These are phyloP conservation scores for Hemistola chrysoprasaria DNA, from an alignment of 2,888 invertebrate genomes.

Conservation along the genomic window DNA sequence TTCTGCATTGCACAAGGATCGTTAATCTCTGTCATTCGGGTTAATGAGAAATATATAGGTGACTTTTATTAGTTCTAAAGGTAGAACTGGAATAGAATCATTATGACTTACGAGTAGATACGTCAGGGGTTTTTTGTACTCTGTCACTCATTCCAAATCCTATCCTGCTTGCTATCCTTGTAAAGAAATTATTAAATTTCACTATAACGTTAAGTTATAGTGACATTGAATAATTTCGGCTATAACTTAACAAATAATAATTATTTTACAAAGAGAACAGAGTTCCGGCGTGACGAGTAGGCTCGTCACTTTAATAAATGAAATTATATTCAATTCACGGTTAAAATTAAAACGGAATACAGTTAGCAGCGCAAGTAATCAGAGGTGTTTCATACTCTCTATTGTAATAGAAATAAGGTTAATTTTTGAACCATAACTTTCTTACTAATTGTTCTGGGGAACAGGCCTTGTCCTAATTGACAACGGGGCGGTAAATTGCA, in stretches of 20 bases:
- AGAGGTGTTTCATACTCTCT: constrained; percentile 5
- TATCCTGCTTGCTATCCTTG: no score
- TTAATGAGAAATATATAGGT: constrained; percentile 25
- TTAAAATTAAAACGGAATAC: constrained; percentile 26
- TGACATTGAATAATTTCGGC: no score
- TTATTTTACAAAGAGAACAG: no score
- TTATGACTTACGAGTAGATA: no score
- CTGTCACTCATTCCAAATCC: no score
- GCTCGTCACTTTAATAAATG: constrained; percentile 25
- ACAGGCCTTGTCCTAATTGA: constrained; percentile 30
- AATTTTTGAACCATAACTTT: constrained; percentile 10
- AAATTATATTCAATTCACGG: constrained; percentile 24
- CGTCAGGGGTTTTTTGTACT: no score
- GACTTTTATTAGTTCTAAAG: no score
- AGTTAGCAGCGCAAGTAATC: constrained; percentile 6
- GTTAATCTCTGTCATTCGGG: constrained; percentile 45
- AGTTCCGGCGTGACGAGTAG: no score
- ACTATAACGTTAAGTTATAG: no score
- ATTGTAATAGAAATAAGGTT: constrained; percentile 7
- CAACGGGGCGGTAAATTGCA: constrained; percentile 31
- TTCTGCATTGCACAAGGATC: constrained; percentile 38
- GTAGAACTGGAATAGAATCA: no score
- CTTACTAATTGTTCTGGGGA: constrained; percentile 18
- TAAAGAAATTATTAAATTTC: no score
- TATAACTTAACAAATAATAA: no score